Evolutionary conservation across 2,888 invertebrate species (phyloP).

Genomic region (Choristoneura rosaceana): DNA sequence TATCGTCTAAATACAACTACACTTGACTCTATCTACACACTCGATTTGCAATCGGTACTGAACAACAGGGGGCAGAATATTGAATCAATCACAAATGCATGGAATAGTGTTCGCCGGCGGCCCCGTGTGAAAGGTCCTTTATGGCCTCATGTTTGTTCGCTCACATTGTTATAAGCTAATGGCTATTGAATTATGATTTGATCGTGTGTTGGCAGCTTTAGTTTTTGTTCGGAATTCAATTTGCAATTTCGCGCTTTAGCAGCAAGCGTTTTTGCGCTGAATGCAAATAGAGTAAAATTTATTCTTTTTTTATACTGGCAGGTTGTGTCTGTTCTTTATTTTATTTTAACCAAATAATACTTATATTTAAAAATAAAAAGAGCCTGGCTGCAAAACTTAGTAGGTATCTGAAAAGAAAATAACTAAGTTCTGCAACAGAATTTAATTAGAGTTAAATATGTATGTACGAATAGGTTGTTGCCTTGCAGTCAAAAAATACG

Average conservation of each 20-base stretch:
- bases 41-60: conserved; percentile 56
- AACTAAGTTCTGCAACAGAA: too few species aligned
- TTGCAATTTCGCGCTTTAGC: conserved; percentile 12
- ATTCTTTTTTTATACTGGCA: not conserved
- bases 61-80: conserved; percentile 61
- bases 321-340: not conserved
- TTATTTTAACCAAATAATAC: too few species aligned
- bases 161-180: conserved; percentile 41
- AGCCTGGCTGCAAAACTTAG: too few species aligned
- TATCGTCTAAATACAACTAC: conserved; percentile 39
- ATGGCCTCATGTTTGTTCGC: conserved; percentile 36
- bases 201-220: conserved; percentile 31
- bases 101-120: conserved; percentile 64
- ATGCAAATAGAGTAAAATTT: conserved; percentile 19
- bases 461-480: too few species aligned
- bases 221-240: conserved; percentile 38
- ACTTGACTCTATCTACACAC: conserved; percentile 49
- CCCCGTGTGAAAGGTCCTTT: conserved; percentile 41
- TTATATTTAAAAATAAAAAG: not conserved
- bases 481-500: too few species aligned
- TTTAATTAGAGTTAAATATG: too few species aligned
- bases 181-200: conserved; percentile 38
- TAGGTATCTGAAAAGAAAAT: too few species aligned
- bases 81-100: conserved; percentile 78
- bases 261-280: conserved; percentile 17